A percentile compares a stretch with the other conserved stretches of the same genome.
These are phyloP conservation scores for Sebastes iracundus DNA, from an alignment of 2,797 vertebrate genomes.

Conservation along the genomic window DNA sequence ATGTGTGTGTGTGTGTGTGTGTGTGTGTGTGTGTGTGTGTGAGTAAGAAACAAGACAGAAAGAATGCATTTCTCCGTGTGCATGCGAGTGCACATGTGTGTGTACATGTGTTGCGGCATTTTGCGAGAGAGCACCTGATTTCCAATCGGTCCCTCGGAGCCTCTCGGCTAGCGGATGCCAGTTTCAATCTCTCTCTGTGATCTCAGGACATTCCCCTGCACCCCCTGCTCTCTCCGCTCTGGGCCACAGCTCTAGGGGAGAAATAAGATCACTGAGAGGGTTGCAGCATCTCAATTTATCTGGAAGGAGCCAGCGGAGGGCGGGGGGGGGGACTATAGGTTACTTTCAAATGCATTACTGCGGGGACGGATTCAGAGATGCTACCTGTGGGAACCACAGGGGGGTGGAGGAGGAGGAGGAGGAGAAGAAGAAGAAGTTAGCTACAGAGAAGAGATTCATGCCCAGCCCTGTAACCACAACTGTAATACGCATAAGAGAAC, in stretches of 20 bases:
- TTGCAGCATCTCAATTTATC: conserved; percentile 73
- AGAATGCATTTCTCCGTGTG: conserved; percentile 4
- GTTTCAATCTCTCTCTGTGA: conserved; percentile 79
- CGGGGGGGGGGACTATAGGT: conserved; percentile 9
- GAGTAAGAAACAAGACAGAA: neutral
- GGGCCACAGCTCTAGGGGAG: conserved; percentile 54
- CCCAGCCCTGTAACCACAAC: neutral
- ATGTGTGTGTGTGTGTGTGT: neutral
- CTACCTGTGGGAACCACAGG: conserved; percentile 44
- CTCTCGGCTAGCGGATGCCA: conserved; percentile 76
- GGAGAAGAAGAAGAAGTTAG: neutral
- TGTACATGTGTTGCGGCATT: conserved; percentile 38
- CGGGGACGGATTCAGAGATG: conserved; percentile 50
- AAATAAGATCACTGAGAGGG: conserved; percentile 67
- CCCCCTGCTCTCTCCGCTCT: conserved; percentile 32
- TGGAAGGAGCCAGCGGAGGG: conserved; percentile 39
- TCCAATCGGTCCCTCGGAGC: conserved; percentile 73
- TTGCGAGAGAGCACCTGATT: conserved; percentile 69
- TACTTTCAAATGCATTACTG: conserved; percentile 73
- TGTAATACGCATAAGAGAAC: conserved; percentile 12
- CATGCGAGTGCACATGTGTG: conserved; percentile 8
- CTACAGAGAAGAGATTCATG: conserved; percentile 23
- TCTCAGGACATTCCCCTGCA: conserved; percentile 66
- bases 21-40: neutral
- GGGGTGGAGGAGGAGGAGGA: neutral